Percentiles rank a stretch among this genome's conserved stretches.
These are phyloP conservation scores for Lacerta agilis DNA, from an alignment of 2,797 vertebrate genomes.

Conservation along the genomic window DNA sequence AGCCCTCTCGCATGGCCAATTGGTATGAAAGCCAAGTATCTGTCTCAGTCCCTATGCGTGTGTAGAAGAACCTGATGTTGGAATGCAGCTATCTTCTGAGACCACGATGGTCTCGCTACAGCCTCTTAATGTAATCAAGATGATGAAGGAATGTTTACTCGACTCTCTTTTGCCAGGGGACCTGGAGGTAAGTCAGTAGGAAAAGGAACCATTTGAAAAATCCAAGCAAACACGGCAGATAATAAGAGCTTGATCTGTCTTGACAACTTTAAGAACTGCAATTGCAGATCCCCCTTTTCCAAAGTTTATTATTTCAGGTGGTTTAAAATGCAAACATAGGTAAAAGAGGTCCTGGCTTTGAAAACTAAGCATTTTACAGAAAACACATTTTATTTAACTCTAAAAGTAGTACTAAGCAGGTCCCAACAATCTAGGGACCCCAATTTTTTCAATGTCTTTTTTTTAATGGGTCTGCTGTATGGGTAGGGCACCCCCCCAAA, in stretches of 20 bases:
- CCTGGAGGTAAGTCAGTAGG: neutral
- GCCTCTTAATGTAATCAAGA: slow-evolving; percentile 25
- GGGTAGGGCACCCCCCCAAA: neutral
- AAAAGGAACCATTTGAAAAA: slow-evolving; percentile 7
- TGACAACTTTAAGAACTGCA: neutral
- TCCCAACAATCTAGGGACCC: neutral
- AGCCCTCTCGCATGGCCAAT: neutral
- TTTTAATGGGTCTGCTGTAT: neutral
- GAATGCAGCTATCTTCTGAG: neutral
- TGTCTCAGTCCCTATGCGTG: neutral
- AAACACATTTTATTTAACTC: neutral
- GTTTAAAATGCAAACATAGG: neutral
- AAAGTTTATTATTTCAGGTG: neutral
- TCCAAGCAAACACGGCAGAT: neutral
- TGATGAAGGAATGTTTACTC: slow-evolving; percentile 11
- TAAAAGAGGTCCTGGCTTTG: neutral
- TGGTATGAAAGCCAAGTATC: neutral
- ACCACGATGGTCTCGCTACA: neutral
- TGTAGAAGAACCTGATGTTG: slow-evolving; percentile 11
- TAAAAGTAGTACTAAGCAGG: neutral
- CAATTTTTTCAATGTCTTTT: neutral
- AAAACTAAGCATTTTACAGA: neutral
- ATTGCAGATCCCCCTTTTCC: neutral
- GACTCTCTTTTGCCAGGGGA: neutral
- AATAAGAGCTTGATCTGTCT: neutral